These are phyloP conservation scores for Propithecus deckenii DNA, from an alignment of 2,797 vertebrate species.

Conservation along the genomic window DNA sequence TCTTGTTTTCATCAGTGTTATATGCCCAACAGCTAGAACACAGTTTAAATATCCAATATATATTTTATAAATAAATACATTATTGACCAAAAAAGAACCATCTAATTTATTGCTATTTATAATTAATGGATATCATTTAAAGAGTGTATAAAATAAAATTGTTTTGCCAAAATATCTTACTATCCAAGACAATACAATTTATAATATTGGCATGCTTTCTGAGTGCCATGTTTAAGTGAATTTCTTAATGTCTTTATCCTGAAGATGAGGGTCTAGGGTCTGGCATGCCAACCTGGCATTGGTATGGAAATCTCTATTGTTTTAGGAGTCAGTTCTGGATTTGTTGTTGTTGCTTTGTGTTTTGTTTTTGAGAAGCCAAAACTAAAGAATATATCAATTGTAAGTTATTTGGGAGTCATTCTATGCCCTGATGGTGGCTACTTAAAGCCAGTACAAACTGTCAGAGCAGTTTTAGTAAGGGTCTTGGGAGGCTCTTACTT, in stretches of 20 bases:
- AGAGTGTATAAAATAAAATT: not conserved
- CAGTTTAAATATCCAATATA: not conserved
- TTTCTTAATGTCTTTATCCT: not conserved
- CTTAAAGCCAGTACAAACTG: not conserved
- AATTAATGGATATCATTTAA: not conserved
- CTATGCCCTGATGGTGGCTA: not conserved
- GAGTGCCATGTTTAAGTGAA: not conserved
- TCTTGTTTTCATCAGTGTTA: not conserved
- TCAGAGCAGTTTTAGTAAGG: not conserved
- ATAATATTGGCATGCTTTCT: not conserved
- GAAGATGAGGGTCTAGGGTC: not conserved
- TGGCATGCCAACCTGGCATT: not conserved
- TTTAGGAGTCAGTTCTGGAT: not conserved
- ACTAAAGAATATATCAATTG: not conserved
- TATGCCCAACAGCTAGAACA: not conserved
- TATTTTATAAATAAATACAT: not conserved
- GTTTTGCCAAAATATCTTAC: not conserved
- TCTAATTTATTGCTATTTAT: not conserved
- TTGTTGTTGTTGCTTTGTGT: not conserved
- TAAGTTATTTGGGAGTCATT: not conserved
- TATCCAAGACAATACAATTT: not conserved
- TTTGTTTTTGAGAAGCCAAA: not conserved
- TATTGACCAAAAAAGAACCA: not conserved
- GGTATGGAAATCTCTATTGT: not conserved
- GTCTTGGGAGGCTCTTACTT: not conserved